Evolutionary conservation across 2,888 invertebrate species (phyloP), one percentile per base, ranked within the genome.

Genomic region (Drosophila merina): DNA sequence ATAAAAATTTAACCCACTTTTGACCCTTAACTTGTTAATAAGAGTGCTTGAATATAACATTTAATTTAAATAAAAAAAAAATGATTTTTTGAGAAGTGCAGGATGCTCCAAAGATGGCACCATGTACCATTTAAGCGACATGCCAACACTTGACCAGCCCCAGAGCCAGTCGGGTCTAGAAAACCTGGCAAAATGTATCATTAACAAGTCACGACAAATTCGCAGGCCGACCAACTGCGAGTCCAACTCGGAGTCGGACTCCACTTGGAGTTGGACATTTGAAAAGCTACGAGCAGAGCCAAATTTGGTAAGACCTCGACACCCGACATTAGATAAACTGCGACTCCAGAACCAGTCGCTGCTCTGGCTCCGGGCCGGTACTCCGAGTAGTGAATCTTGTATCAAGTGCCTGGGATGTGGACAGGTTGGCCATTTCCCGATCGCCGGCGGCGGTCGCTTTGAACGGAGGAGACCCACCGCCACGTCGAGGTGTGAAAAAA

Each of bases 151-250:
- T 83, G 70, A 76, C 69, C 78, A 85, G 75, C 58, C 57, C 77
- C 52, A 38, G 20, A 36, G 72, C 47, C 57, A 33, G 31, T 44
- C 57, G 20, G 52, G 73, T 54, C 30, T 7, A 20, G 31, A 38
- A 10, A 66, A 54, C 57, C 67, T 28, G 45, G 67, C 74, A 50
- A 72, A 81, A 84, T 84, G 86, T 88, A 85, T 89, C 90, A 89
- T 89, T 89, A 89, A 88, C 90, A 88, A 89, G 89, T 89, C 89
- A 89, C 89, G 89, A 89, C 89, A 89, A 89, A 89, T 89, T 89
- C 89, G 78, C 83, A 69, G 54, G 40, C 47, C 8, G 63, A 12
- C 44, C 9, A 20, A 33, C 36, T 20, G 42, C 42, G 7, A 40
- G 7, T 40, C 8, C 25, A 14, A 25, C 44, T 44, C 10, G 20